Conservation (phyloP, 2,113 vertebrate genomes). For the Thalassarche chlororhynchos region DNA sequence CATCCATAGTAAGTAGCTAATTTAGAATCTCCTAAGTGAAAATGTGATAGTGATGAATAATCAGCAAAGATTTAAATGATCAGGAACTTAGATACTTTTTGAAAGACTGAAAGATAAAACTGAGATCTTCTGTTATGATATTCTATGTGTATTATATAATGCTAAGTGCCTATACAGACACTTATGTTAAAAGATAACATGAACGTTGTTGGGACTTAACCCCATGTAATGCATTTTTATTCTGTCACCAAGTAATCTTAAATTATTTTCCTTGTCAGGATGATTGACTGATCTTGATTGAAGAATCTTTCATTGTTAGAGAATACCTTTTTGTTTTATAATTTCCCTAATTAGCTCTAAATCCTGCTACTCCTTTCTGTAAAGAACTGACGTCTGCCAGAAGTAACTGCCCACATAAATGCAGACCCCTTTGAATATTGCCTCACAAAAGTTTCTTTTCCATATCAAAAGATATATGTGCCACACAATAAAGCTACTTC, state of each 20-base stretch:
- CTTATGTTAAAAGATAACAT: background rate
- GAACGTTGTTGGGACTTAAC: background rate
- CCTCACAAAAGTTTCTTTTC: slow-evolving; percentile 34
- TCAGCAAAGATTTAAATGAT: background rate
- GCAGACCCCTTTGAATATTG: background rate
- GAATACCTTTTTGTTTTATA: slow-evolving; percentile 30
- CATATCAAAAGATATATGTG: background rate
- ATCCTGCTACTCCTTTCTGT: background rate
- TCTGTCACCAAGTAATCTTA: background rate
- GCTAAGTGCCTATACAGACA: background rate
- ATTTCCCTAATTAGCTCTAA: slow-evolving; percentile 35
- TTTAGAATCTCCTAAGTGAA: slow-evolving; percentile 19
- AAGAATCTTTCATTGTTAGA: slow-evolving; percentile 1
- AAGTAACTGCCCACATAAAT: background rate
- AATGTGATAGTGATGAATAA: slow-evolving; percentile 29
- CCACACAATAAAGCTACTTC: background rate
- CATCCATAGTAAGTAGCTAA: slow-evolving; percentile 46
- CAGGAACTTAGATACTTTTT: background rate
- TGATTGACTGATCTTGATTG: slow-evolving; percentile 34
- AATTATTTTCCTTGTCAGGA: slow-evolving; percentile 29
- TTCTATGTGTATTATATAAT: background rate
- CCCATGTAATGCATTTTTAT: background rate
- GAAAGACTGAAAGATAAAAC: background rate
- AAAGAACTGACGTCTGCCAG: background rate
- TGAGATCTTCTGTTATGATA: background rate